Evolutionary conservation across 2,888 invertebrate genomes (phyloP).

Genomic region (Sinopyrophorus schimmeli): DNA sequence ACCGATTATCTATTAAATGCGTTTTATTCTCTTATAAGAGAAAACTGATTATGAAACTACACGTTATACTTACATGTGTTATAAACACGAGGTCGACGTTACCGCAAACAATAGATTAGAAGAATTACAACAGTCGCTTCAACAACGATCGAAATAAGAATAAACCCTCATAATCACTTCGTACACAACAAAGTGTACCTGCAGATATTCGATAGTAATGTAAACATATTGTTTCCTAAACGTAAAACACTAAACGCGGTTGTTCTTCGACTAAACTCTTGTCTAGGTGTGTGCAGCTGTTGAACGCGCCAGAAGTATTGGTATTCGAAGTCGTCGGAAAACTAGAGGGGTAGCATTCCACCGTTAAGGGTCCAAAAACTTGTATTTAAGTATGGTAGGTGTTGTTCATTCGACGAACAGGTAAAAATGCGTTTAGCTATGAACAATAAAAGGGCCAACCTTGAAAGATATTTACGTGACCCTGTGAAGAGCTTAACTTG

Average conservation of each 20-base stretch:
- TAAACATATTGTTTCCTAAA: conserved; percentile 19
- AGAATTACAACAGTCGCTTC: too few species aligned
- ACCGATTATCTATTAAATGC: too few species aligned
- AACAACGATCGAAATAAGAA: too few species aligned
- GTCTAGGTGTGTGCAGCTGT: conserved; percentile 15
- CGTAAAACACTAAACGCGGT: conserved; percentile 23
- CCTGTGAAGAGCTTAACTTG: background rate
- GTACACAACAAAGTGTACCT: conserved; percentile 3
- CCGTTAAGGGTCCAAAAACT: conserved; percentile 26
- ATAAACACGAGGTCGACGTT: too few species aligned
- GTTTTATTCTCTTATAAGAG: too few species aligned
- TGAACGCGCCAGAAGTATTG: conserved; percentile 13
- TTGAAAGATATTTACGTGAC: too few species aligned
- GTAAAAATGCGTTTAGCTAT: conserved; percentile 23
- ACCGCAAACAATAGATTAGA: too few species aligned
- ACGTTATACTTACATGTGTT: too few species aligned
- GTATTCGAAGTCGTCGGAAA: conserved; percentile 9
- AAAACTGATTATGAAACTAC: too few species aligned
- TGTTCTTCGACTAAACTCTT: conserved; percentile 3
- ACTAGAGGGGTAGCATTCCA: conserved; percentile 26
- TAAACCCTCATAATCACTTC: background rate
- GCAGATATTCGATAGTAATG: conserved; percentile 5
- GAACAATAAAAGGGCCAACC: conserved; percentile 2
- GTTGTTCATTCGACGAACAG: conserved; percentile 20
- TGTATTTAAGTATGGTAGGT: conserved; percentile 25